Conservation (phyloP, 2,113 vertebrate species). For the Chitala chitala region DNA sequence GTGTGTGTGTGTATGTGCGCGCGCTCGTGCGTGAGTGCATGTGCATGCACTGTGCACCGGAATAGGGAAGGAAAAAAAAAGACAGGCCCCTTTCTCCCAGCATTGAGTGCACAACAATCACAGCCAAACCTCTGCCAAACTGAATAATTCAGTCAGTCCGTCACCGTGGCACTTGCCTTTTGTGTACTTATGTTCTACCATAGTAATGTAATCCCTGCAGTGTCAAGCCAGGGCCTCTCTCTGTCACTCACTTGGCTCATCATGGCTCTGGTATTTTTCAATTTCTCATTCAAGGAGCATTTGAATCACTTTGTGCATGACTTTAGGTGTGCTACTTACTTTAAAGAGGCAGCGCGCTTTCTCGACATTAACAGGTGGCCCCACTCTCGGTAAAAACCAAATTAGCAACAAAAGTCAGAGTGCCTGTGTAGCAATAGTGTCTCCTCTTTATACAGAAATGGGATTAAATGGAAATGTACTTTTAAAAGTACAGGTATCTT, state of each 20-base stretch:
- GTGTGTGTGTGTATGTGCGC: too few species aligned
- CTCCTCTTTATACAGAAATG: too few species aligned
- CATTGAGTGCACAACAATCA: slow-evolving; percentile 27
- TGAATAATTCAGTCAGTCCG: slow-evolving; percentile 72
- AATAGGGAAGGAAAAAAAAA: slow-evolving; percentile 63
- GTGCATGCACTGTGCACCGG: slow-evolving; percentile 71
- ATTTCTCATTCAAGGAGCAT: slow-evolving; percentile 1
- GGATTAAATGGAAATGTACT: too few species aligned
- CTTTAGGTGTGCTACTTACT: background rate
- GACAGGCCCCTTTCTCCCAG: background rate
- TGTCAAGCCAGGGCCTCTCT: slow-evolving; percentile 34
- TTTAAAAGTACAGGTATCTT: too few species aligned
- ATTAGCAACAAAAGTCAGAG: too few species aligned
- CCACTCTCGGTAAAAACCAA: too few species aligned
- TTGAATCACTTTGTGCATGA: background rate
- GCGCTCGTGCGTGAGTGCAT: too few species aligned
- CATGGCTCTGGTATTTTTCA: background rate
- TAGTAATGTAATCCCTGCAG: slow-evolving; percentile 50
- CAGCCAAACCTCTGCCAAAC: slow-evolving; percentile 64
- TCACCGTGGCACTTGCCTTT: slow-evolving; percentile 56
- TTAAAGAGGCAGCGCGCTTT: too few species aligned
- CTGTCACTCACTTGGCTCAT: slow-evolving; percentile 38
- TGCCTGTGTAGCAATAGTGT: too few species aligned
- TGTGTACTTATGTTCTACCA: slow-evolving; percentile 51
- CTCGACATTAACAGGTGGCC: too few species aligned